Base-by-base conservation (phyloP, 2,113 vertebrate genomes). In the Lichenostomus cassidix region DNA sequence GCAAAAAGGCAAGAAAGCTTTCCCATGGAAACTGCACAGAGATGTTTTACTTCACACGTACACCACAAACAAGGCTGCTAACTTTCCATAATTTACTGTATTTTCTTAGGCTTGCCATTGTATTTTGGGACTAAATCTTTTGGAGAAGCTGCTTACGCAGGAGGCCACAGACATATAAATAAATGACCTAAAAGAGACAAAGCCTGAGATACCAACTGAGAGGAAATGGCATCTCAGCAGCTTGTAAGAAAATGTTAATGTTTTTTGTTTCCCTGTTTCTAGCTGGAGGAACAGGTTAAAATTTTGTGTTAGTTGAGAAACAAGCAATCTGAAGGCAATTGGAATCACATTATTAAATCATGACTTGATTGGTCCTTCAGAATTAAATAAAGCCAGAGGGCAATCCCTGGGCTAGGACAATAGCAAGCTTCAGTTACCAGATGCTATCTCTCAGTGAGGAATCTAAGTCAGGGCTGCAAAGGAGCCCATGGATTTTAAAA, bases 1-100 rank as follows among this genome's bases (percentile, higher is more conserved):
- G 94, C 70, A 78, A 96, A 96, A 91, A 77, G 87, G 71, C 53
- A 94, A 91, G 94, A 92, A 63, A 96, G 95, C 93, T 98, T 97
- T 97, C 96, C 97, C 96, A 98, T 98, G 97, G 98, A 98, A 98
- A 98, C 96, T 73, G 87, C 96, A 90, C 94, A 96, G 95, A 95
- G 92, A 97, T 62, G 90, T 93, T 97, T 97, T 97, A 95, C 79
- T 97, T 98, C 96, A 96, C 92, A 97, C 85, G 79, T 96, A 95
- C 96, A 93, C 95, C 97, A 97, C 95, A 97, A 97, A 97, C 87
- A 97, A 93, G 60, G 91, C 77, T 91, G 94, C 86, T 92, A 96
- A 95, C 91, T 97, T 97, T 92, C 90, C 87, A 95, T 90, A 95
- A 95, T 83, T 89, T 69, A 82, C 85, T 71, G 46, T 90, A 78